These are phyloP conservation scores for Thryonomys swinderianus DNA, from an alignment of 2,113 vertebrate species.

Conservation along the genomic window DNA sequence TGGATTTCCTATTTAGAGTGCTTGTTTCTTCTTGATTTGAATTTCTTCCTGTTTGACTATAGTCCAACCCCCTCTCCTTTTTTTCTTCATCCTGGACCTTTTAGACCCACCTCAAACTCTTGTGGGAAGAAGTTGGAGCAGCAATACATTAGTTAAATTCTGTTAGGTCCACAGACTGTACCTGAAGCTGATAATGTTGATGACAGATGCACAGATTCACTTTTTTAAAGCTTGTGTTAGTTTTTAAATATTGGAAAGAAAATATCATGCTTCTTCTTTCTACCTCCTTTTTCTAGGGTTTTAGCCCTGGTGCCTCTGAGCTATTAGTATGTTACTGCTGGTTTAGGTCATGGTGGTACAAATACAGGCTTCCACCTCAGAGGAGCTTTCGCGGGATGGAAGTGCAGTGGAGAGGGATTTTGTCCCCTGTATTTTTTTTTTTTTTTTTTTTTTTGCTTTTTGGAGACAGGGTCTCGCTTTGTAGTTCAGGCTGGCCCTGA, in stretches of 20 bases:
- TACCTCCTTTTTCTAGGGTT: neutral
- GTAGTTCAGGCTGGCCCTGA: too few species aligned
- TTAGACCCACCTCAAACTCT: neutral
- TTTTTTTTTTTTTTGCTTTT: too few species aligned
- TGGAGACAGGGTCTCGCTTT: too few species aligned
- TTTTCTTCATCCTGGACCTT: neutral
- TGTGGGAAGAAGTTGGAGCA: neutral
- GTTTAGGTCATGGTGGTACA: neutral
- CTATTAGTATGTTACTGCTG: neutral
- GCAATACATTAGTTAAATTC: neutral
- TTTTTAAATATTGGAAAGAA: constrained; percentile 40
- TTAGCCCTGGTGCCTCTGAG: neutral
- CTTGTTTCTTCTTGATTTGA: neutral
- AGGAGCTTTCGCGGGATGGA: neutral
- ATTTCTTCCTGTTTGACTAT: neutral
- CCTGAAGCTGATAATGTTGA: neutral
- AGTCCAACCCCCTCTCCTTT: neutral
- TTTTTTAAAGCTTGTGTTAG: neutral
- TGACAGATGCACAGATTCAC: neutral
- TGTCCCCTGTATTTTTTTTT: neutral
- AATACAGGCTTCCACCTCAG: neutral
- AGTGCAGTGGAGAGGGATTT: neutral
- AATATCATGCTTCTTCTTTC: neutral
- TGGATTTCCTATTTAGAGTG: neutral
- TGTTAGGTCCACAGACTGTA: neutral